A percentile compares a stretch with the other conserved stretches of the same genome.
Evolutionary conservation across 2,113 vertebrate genomes (phyloP).

Genomic region (Felis chaus): DNA sequence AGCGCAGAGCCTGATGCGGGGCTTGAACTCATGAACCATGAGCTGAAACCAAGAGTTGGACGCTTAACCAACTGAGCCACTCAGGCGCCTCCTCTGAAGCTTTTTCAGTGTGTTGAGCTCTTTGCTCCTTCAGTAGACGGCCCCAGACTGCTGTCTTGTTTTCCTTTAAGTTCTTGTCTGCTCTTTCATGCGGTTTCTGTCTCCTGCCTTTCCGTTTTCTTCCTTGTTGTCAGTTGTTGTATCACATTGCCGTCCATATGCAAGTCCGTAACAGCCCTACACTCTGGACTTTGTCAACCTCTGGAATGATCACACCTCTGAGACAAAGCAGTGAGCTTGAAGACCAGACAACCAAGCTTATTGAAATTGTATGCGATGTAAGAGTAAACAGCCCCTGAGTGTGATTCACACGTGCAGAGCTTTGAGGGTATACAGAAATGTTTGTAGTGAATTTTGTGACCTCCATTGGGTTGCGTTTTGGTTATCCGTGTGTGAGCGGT

Average conservation of each 20-base stretch:
- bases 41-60: no score
- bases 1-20: no score
- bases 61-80: no score
- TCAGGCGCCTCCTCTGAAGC: background rate
- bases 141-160: conserved; percentile 52
- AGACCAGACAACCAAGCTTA: conserved; percentile 70
- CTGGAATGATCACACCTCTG: conserved; percentile 63
- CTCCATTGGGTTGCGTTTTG: conserved; percentile 7
- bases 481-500: conserved; percentile 34
- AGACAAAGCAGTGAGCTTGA: conserved; percentile 70
- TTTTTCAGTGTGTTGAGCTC: background rate
- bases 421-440: conserved; percentile 46
- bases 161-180: conserved; percentile 63
- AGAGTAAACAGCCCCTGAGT: conserved; percentile 57
- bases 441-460: conserved; percentile 46
- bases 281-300: conserved; percentile 66
- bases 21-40: no score
- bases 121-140: no score
- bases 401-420: conserved; percentile 49
- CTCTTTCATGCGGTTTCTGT: conserved; percentile 66
- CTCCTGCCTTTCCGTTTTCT: conserved; percentile 63
- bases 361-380: conserved; percentile 71
- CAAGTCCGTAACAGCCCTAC: conserved; percentile 64
- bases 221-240: conserved; percentile 65
- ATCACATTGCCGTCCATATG: conserved; percentile 72